Evolutionary conservation across 2,888 invertebrate species (phyloP).

Genomic region (Dione vanillae): DNA sequence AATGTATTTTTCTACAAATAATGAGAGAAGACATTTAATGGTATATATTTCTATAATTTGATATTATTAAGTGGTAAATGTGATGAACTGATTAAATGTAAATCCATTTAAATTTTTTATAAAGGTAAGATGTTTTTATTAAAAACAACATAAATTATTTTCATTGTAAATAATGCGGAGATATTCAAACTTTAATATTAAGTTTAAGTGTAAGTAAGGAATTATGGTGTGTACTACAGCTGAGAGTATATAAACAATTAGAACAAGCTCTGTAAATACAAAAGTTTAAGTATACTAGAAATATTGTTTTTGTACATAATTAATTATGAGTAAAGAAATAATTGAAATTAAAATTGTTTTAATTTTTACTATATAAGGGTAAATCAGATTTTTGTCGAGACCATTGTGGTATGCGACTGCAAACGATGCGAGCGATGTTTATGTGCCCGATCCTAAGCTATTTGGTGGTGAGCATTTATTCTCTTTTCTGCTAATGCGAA

Average conservation of each 20-base stretch:
- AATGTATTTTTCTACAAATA: background rate
- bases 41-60: background rate
- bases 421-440: too few species aligned
- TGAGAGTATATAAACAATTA: background rate
- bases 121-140: background rate
- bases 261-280: slow-evolving; percentile 2
- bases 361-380: background rate
- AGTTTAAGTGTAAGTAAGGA: background rate
- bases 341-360: background rate
- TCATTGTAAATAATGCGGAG: slow-evolving; percentile 14
- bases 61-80: background rate
- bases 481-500: too few species aligned
- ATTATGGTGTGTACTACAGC: slow-evolving; percentile 14
- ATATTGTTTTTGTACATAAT: slow-evolving; percentile 25
- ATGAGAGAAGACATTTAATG: background rate
- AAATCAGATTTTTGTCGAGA: too few species aligned
- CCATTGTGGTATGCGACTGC: too few species aligned
- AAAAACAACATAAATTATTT: background rate
- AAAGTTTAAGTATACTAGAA: slow-evolving; percentile 12
- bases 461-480: too few species aligned
- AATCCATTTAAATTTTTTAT: background rate
- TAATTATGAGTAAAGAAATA: slow-evolving; percentile 11
- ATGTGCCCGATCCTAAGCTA: too few species aligned
- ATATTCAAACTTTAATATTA: background rate
- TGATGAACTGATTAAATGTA: slow-evolving; percentile 9